A percentile compares a stretch with the other conserved stretches of the same genome.
Evolutionary conservation across 1,140 invertebrate genomes (phyloP).

Genomic region (Phthorimaea operculella): DNA sequence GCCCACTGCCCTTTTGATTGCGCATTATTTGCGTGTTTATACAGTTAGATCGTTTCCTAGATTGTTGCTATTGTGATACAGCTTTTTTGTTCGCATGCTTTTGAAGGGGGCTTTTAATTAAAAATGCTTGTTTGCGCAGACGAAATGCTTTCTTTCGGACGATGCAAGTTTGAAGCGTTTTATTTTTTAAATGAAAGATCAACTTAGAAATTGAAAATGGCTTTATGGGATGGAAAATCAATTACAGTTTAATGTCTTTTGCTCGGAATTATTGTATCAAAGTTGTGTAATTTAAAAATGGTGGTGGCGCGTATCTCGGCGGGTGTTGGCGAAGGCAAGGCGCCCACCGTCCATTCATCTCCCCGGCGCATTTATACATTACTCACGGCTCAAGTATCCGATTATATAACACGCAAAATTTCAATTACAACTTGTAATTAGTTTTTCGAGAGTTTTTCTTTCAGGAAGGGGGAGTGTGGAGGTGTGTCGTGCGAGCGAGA

Average conservation of each 20-base stretch:
- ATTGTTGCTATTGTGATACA: constrained; percentile 64
- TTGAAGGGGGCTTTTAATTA: constrained; percentile 61
- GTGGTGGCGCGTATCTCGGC: constrained; percentile 28
- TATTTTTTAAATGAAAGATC: background rate
- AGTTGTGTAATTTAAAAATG: constrained; percentile 37
- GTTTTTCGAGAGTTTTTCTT: constrained; percentile 70
- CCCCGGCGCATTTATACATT: constrained; percentile 62
- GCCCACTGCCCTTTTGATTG: constrained; percentile 63
- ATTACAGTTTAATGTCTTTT: too few relatives aligned
- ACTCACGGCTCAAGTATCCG: constrained; percentile 68
- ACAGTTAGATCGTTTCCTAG: constrained; percentile 66
- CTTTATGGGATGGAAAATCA: background rate
- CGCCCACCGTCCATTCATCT: constrained; percentile 51
- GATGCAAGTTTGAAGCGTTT: constrained; percentile 3
- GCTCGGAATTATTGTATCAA: constrained; percentile 30
- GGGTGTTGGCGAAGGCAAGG: constrained; percentile 12
- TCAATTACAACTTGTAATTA: constrained; percentile 71
- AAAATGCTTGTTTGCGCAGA: constrained; percentile 52
- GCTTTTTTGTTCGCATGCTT: constrained; percentile 55
- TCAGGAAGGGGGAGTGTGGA: constrained; percentile 57
- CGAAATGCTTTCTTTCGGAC: constrained; percentile 31
- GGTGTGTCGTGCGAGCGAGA: constrained; percentile 35
- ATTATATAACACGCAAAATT: constrained; percentile 71
- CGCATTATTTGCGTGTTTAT: constrained; percentile 64
- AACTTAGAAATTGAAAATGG: constrained; percentile 14